These are phyloP conservation scores for Mastomys coucha DNA, from an alignment of 2,113 vertebrate species.

Conservation along the genomic window DNA sequence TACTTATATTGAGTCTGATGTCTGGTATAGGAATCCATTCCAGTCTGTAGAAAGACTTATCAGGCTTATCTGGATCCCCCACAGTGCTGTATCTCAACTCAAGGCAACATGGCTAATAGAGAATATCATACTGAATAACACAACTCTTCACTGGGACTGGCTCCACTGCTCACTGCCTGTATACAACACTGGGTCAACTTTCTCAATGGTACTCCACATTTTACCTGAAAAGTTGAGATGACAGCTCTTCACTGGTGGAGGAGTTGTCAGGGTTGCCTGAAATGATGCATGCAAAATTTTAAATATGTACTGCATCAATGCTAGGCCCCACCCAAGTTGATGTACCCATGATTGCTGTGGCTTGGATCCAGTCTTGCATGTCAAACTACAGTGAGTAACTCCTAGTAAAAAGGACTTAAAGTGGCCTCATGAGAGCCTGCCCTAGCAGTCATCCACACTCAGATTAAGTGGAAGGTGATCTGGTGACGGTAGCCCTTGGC, in stretches of 20 bases:
- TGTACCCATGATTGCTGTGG: not conserved
- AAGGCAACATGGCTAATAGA: not conserved
- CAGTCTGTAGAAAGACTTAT: not conserved
- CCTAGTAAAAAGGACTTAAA: not conserved
- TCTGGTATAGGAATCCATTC: not conserved
- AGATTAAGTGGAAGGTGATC: not conserved
- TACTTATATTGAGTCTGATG: conserved; percentile 9
- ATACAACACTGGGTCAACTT: not conserved
- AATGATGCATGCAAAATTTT: not conserved
- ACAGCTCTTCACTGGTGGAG: not conserved
- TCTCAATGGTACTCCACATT: not conserved
- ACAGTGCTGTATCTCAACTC: not conserved
- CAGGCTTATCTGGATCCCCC: not conserved
- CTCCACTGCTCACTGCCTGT: not conserved
- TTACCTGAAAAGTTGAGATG: not conserved
- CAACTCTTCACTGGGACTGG: not conserved
- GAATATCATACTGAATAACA: not conserved
- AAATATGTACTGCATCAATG: not conserved
- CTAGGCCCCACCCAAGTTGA: not conserved
- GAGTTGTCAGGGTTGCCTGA: not conserved
- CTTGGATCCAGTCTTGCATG: not conserved
- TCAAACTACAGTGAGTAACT: not conserved
- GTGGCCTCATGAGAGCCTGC: not conserved
- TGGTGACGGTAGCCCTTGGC: not conserved
- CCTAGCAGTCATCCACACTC: not conserved